These are phyloP conservation scores for Idaea dimidiata DNA, from an alignment of 2,888 invertebrate species.

Conservation along the genomic window DNA sequence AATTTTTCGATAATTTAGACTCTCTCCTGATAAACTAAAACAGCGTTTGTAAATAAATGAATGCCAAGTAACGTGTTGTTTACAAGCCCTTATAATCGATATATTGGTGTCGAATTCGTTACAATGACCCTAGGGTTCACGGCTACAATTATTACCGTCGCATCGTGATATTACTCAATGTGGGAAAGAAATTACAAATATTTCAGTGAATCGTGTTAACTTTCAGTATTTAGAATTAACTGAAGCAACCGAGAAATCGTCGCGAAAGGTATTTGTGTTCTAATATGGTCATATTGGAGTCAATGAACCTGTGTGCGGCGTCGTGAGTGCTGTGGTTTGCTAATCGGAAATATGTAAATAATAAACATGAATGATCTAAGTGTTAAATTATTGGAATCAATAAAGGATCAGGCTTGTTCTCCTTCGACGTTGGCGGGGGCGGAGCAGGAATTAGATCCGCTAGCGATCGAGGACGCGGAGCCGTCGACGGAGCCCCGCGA, in stretches of 20 bases:
- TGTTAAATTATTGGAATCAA: slow-evolving; percentile 71
- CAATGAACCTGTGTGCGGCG: slow-evolving; percentile 67
- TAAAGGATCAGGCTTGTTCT: slow-evolving; percentile 58
- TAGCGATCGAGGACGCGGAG: slow-evolving; percentile 59
- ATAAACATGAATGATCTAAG: slow-evolving; percentile 80
- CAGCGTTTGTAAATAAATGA: neutral
- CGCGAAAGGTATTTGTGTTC: slow-evolving; percentile 24
- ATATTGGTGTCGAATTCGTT: slow-evolving; percentile 43
- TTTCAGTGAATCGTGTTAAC: slow-evolving; percentile 27
- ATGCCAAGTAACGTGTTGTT: slow-evolving; percentile 28
- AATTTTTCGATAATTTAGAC: slow-evolving; percentile 44
- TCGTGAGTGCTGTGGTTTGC: slow-evolving; percentile 68
- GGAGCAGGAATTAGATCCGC: slow-evolving; percentile 66
- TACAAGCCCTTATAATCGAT: slow-evolving; percentile 23
- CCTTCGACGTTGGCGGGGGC: slow-evolving; percentile 46
- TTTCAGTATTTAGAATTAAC: neutral
- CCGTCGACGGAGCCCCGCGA: slow-evolving; percentile 37
- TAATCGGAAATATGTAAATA: slow-evolving; percentile 78
- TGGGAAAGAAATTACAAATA: slow-evolving; percentile 59
- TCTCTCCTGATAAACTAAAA: slow-evolving; percentile 25
- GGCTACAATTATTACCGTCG: slow-evolving; percentile 60
- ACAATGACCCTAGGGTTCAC: slow-evolving; percentile 66
- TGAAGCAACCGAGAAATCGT: slow-evolving; percentile 14
- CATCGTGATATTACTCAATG: slow-evolving; percentile 67
- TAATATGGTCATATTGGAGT: slow-evolving; percentile 62